These are phyloP conservation scores for Percina caprodes DNA, from an alignment of 2,113 vertebrate genomes.

Conservation along the genomic window DNA sequence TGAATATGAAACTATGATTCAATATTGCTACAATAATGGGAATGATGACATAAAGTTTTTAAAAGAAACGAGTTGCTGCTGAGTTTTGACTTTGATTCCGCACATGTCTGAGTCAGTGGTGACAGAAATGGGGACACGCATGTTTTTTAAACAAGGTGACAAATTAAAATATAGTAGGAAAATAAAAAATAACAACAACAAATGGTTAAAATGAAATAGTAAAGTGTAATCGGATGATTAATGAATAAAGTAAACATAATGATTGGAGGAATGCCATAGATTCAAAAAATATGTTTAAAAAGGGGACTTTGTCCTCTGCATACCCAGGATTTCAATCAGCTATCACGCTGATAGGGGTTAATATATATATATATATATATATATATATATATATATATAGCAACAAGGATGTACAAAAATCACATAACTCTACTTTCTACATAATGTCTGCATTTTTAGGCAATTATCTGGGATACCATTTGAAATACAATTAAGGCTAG, in stretches of 20 bases:
- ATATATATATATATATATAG: too few relatives aligned
- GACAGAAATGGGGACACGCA: constrained; percentile 39
- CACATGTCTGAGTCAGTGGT: constrained; percentile 5
- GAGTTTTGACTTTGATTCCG: constrained; percentile 33
- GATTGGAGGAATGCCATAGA: background rate
- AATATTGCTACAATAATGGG: background rate
- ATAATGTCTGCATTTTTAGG: background rate
- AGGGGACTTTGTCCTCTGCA: background rate
- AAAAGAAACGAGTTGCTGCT: background rate
- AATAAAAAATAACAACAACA: background rate
- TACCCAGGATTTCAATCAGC: background rate
- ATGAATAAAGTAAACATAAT: background rate
- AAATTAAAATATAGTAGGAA: background rate
- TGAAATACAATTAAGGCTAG: background rate
- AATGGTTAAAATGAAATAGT: background rate
- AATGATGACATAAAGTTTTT: constrained; percentile 17
- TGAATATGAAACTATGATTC: background rate
- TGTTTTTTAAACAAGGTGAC: background rate
- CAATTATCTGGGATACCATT: background rate
- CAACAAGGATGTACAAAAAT: background rate
- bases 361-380: too few relatives aligned
- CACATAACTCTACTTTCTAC: background rate
- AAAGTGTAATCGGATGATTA: background rate
- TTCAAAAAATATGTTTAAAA: background rate
- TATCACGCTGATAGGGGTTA: background rate